These are phyloP conservation scores for Heliconius ethilla DNA, from an alignment of 2,888 invertebrate genomes.

Conservation along the genomic window DNA sequence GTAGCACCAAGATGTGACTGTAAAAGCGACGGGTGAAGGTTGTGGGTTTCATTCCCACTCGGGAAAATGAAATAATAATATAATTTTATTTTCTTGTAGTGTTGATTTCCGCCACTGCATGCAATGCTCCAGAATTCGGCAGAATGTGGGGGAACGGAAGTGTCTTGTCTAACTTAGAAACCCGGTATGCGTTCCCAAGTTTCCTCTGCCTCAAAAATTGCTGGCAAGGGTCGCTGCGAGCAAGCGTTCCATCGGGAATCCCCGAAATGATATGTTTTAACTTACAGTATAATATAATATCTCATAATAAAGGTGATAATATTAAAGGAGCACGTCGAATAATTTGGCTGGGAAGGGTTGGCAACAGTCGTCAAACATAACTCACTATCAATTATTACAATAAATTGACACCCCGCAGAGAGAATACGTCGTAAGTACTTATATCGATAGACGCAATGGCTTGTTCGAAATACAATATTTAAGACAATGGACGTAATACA, in stretches of 20 bases:
- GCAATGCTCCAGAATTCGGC: too few species aligned
- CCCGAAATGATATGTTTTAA: too few species aligned
- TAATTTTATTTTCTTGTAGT: too few species aligned
- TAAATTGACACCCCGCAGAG: slow-evolving; percentile 16
- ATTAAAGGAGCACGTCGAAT: neutral
- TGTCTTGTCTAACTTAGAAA: too few species aligned
- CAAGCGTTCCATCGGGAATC: too few species aligned
- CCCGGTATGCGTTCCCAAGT: too few species aligned
- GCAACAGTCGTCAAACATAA: neutral
- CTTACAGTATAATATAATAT: neutral
- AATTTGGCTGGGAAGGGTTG: neutral
- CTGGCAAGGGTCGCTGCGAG: too few species aligned
- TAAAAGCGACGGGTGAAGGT: neutral
- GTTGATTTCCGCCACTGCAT: too few species aligned
- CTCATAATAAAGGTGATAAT: neutral
- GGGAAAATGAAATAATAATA: neutral
- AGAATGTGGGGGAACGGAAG: too few species aligned
- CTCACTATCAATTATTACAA: neutral
- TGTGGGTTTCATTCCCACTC: too few species aligned
- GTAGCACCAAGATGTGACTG: too few species aligned
- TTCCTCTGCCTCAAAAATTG: too few species aligned
- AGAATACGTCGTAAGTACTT: neutral
- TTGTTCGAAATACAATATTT: neutral
- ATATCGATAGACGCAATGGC: neutral
- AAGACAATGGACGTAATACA: neutral